Conservation (phyloP, 2,113 vertebrate genomes). For the Mormoops blainvillei region DNA sequence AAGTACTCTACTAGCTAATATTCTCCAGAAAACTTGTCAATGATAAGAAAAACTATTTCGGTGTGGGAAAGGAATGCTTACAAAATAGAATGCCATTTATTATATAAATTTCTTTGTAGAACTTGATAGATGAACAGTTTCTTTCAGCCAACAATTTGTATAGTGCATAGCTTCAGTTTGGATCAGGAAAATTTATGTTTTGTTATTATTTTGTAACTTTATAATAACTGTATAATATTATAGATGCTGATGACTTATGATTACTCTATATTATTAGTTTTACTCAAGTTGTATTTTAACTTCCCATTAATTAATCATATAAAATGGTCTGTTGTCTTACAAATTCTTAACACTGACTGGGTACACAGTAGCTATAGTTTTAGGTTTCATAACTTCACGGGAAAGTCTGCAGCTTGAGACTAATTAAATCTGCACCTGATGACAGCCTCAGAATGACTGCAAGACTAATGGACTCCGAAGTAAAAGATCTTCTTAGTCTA, state of each 20-base stretch:
- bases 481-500: slow-evolving; percentile 92
- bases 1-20: not conserved
- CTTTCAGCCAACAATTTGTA: not conserved
- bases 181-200: not conserved
- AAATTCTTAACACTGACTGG: not conserved
- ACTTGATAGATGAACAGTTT: not conserved
- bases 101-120: not conserved
- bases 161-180: not conserved
- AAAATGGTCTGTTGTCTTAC: not conserved
- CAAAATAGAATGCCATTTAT: not conserved
- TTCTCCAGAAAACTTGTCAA: not conserved
- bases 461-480: slow-evolving; percentile 84
- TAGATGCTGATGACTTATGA: not conserved
- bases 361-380: not conserved
- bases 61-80: not conserved
- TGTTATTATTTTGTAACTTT: not conserved
- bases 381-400: not conserved
- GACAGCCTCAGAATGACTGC: slow-evolving; percentile 91
- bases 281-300: not conserved
- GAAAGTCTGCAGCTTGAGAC: slow-evolving; percentile 82
- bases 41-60: not conserved
- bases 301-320: not conserved
- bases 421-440: slow-evolving; percentile 88
- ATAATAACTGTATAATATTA: not conserved
- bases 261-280: not conserved